Conservation (phyloP, 2,888 invertebrate genomes). For the Coelogynopora nodosa region DNA sequence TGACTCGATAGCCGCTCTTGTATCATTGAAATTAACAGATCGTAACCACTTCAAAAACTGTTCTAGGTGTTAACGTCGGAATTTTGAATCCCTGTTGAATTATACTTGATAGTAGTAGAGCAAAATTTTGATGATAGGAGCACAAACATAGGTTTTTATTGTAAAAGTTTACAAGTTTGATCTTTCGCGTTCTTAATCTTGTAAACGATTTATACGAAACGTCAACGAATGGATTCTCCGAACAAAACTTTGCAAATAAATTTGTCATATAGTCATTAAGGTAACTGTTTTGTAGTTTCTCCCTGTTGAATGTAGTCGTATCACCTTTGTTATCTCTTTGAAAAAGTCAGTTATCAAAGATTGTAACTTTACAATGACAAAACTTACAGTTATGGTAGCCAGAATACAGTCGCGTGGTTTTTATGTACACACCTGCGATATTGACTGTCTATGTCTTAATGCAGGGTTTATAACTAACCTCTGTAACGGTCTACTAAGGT, state of each 20-base stretch:
- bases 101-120: background rate
- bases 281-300: no score
- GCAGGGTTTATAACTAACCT: background rate
- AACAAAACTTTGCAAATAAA: conserved; percentile 19
- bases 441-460: background rate
- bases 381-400: no score
- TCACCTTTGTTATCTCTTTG: background rate
- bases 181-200: background rate
- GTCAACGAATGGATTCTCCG: conserved; percentile 14
- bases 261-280: no score
- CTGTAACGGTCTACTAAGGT: background rate
- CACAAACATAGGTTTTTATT: background rate
- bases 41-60: background rate
- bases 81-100: background rate
- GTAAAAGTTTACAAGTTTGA: conserved; percentile 20
- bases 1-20: conserved; percentile 1
- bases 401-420: background rate
- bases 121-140: conserved; percentile 26
- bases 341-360: background rate
- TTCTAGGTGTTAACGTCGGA: background rate
- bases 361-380: background rate
- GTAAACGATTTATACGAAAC: background rate
- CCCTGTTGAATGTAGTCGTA: background rate
- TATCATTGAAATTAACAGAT: background rate
- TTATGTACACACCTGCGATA: background rate